These are phyloP conservation scores for Istiophorus platypterus DNA, from an alignment of 2,113 vertebrate species.

Conservation along the genomic window DNA sequence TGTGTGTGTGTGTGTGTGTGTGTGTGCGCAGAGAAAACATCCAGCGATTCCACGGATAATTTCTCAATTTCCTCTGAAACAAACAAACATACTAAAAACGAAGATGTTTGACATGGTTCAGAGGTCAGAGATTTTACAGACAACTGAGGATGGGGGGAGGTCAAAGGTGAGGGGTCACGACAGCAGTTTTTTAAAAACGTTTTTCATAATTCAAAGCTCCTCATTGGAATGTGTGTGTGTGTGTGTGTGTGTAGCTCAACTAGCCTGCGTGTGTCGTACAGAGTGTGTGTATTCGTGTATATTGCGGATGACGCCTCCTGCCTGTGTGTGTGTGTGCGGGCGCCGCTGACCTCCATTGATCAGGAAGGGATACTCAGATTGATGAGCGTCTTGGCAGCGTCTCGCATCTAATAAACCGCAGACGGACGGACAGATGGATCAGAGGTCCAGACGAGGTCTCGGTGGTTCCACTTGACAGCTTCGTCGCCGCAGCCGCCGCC, in stretches of 20 bases:
- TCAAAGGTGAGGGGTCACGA: conserved; percentile 19
- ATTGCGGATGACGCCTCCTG: conserved; percentile 19
- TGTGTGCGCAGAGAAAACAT: neutral
- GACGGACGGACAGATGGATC: neutral
- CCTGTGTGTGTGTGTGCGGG: conserved; percentile 6
- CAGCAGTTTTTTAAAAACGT: neutral
- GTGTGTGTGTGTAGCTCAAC: conserved; percentile 7
- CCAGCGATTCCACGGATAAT: neutral
- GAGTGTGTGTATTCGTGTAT: conserved; percentile 11
- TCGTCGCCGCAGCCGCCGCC: neutral
- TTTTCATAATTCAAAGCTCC: no score
- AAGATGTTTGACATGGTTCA: neutral
- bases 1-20: conserved; percentile 23
- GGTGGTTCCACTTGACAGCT: neutral
- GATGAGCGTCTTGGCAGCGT: conserved; percentile 61
- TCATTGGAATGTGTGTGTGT: no score
- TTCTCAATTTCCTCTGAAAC: neutral
- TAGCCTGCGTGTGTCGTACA: neutral
- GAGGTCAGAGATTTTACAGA: neutral
- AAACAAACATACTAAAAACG: neutral
- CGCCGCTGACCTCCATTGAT: conserved; percentile 36
- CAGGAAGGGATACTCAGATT: conserved; percentile 59
- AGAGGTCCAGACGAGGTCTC: conserved; percentile 33
- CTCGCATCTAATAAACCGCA: conserved; percentile 47
- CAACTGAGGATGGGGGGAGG: neutral